Evolutionary conservation across 2,888 invertebrate genomes (phyloP).

Genomic region (Netelia virgata): DNA sequence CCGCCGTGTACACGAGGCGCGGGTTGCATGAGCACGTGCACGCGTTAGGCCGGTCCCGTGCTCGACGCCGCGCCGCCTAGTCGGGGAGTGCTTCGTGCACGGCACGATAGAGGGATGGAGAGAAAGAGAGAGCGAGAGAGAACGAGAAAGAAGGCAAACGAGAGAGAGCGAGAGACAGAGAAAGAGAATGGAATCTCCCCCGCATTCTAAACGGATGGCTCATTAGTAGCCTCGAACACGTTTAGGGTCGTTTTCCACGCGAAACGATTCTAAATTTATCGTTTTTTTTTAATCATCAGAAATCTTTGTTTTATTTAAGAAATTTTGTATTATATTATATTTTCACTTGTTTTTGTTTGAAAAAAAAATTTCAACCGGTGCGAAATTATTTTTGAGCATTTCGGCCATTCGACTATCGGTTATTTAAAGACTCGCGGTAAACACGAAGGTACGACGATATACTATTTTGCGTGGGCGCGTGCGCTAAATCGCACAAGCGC

Average conservation of each 20-base stretch:
- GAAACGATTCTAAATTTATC: no score
- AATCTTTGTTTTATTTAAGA: no score
- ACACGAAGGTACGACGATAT: constrained; percentile 25
- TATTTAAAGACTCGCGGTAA: constrained; percentile 38
- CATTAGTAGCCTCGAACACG: neutral
- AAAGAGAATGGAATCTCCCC: no score
- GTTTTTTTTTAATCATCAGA: no score
- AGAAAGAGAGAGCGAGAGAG: neutral
- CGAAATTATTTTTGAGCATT: no score
- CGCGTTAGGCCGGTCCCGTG: constrained; percentile 59
- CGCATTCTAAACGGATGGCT: no score
- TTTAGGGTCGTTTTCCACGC: neutral
- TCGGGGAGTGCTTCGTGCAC: constrained; percentile 22
- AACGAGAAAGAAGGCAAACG: no score
- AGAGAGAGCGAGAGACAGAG: no score
- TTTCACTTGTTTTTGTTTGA: no score
- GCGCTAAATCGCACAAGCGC: neutral
- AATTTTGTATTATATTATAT: no score
- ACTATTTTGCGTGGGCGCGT: constrained; percentile 12
- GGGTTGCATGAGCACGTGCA: constrained; percentile 57
- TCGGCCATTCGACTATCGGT: neutral
- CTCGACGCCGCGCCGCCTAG: constrained; percentile 35
- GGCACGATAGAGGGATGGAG: constrained; percentile 8
- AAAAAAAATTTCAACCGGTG: no score
- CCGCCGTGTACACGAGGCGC: constrained; percentile 11